These are phyloP conservation scores for Bufo bufo DNA, from an alignment of 2,113 vertebrate genomes.

Conservation along the genomic window DNA sequence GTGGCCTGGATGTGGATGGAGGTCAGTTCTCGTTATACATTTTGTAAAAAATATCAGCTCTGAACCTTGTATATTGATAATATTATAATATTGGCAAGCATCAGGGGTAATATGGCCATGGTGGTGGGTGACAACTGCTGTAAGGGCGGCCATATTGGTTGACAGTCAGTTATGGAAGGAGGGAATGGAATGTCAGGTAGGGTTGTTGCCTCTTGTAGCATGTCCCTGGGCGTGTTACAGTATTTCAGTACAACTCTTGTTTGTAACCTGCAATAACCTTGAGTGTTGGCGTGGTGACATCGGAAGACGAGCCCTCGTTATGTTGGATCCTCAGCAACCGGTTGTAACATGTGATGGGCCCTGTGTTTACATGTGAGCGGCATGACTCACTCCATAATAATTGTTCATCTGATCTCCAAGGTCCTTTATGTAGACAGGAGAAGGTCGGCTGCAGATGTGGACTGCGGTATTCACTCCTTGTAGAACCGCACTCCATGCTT, in stretches of 20 bases:
- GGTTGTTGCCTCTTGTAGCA: not conserved
- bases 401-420: not conserved
- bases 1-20: conserved; percentile 94
- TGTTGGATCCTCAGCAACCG: not conserved
- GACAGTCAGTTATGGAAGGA: not conserved
- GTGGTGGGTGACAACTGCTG: not conserved
- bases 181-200: not conserved
- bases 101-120: not conserved
- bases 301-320: not conserved
- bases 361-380: not conserved
- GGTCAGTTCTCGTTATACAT: conserved; percentile 76
- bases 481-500: not conserved
- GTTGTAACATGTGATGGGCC: conserved; percentile 42
- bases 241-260: not conserved
- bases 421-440: not conserved
- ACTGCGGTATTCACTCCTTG: not conserved
- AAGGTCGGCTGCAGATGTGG: not conserved
- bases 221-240: conserved; percentile 26
- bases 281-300: not conserved
- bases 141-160: not conserved
- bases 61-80: not conserved
- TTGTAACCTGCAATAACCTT: conserved; percentile 55
- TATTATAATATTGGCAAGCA: not conserved
- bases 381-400: not conserved
- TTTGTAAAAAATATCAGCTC: no score